These are phyloP conservation scores for Drosophila limbata DNA, from an alignment of 2,888 invertebrate genomes.

Conservation along the genomic window DNA sequence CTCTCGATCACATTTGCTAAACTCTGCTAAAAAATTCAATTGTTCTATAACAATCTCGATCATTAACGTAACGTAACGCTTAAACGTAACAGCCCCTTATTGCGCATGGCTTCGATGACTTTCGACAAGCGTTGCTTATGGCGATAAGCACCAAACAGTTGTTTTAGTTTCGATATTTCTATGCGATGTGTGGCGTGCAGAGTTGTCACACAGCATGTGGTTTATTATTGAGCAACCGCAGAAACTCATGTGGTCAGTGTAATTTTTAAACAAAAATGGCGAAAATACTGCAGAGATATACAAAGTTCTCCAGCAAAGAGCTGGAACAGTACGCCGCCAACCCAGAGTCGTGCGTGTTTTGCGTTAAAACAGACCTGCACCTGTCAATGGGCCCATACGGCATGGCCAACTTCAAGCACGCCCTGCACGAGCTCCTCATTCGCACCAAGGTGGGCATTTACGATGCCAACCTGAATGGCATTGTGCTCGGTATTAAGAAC, in stretches of 20 bases:
- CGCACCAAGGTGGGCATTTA: conserved; percentile 86
- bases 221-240: conserved; percentile 24
- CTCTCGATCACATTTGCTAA: no score
- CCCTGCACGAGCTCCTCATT: conserved; percentile 85
- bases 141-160: neutral
- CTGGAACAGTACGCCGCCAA: conserved; percentile 86
- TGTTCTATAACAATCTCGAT: conserved; percentile 18
- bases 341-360: conserved; percentile 86
- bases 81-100: conserved; percentile 34
- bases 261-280: conserved; percentile 68
- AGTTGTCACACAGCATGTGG: conserved; percentile 25
- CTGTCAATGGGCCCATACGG: conserved; percentile 87
- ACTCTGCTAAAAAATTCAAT: no score
- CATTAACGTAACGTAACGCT: conserved; percentile 20
- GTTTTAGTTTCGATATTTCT: conserved; percentile 14
- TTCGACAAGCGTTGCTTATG: conserved; percentile 15
- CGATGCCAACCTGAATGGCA: conserved; percentile 87
- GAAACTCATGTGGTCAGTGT: conserved; percentile 59
- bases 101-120: conserved; percentile 11
- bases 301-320: conserved; percentile 85
- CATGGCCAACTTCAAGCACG: conserved; percentile 85
- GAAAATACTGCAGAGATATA: conserved; percentile 81
- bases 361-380: conserved; percentile 85
- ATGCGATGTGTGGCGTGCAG: conserved; percentile 8
- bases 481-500: conserved; percentile 88